These are phyloP conservation scores for Metridium senile DNA, from an alignment of 92 coral and sea anemone genomes.

Conservation along the genomic window DNA sequence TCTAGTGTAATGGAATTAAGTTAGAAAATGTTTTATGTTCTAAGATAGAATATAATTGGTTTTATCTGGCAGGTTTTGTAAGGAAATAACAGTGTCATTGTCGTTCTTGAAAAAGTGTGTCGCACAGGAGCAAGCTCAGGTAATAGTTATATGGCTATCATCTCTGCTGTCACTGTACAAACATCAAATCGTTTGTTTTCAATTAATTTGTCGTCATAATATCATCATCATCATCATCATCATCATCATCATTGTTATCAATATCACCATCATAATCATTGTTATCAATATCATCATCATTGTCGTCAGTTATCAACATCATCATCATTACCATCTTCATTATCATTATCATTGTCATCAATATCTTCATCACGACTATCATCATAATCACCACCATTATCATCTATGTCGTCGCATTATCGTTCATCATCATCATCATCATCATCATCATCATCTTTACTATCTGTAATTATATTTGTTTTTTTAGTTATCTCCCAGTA, in stretches of 20 bases:
- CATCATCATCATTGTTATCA: not conserved
- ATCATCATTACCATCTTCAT: not conserved
- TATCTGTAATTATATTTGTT: not conserved
- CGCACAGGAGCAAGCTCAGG: slow-evolving; percentile 72
- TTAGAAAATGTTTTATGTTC: no score
- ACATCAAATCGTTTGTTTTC: not conserved
- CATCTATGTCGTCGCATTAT: not conserved
- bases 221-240: not conserved
- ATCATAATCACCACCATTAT: not conserved
- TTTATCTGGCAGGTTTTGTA: slow-evolving; percentile 46
- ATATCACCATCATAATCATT: not conserved
- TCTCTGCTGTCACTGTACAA: not conserved
- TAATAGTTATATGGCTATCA: not conserved
- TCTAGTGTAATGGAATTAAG: no score
- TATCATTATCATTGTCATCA: not conserved
- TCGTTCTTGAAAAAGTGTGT: slow-evolving; percentile 75
- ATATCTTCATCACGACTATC: not conserved
- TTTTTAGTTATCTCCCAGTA: slow-evolving; percentile 63
- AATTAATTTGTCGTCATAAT: no score
- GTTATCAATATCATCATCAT: not conserved
- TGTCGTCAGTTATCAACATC: not conserved
- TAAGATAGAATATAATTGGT: no score
- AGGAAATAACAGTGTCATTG: slow-evolving; percentile 49
- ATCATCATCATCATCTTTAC: not conserved
- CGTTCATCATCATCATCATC: not conserved